Percentiles rank a stretch among this genome's conserved stretches.
phyloP scores from a whole-genome alignment of 2,888 invertebrate species.

The Scrobipalpa costella region DNA sequence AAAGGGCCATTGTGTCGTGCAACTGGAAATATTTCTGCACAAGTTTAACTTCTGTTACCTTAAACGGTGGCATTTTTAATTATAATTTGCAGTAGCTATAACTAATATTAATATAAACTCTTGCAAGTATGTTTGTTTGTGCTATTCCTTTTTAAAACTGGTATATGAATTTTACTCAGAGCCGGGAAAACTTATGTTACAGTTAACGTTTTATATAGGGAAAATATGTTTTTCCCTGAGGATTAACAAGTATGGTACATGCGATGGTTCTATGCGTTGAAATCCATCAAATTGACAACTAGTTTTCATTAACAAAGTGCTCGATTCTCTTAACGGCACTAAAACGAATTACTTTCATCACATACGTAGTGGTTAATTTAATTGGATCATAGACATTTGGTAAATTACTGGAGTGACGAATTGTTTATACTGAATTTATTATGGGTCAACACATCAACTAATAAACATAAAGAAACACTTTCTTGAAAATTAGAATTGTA shows the following conservation, averaged over 20 bases:
- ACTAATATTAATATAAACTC: background rate
- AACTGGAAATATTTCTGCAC: background rate
- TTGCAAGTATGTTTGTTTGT: background rate
- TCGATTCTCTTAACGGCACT: too few species aligned
- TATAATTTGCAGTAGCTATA: background rate
- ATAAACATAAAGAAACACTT: too few species aligned
- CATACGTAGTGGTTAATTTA: too few species aligned
- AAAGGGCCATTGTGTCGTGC: background rate
- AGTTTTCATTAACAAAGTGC: too few species aligned
- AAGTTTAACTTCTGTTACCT: background rate
- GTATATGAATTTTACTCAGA: background rate
- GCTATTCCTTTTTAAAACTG: background rate
- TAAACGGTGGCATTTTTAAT: background rate
- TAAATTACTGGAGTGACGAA: too few species aligned
- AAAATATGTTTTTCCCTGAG: too few species aligned
- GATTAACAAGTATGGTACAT: too few species aligned
- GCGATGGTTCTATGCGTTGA: background rate
- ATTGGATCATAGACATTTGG: too few species aligned
- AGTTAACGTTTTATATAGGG: background rate
- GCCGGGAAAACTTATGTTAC: background rate
- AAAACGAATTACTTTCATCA: too few species aligned
- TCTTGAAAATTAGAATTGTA: too few species aligned
- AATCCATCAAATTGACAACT: background rate
- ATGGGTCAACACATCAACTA: too few species aligned
- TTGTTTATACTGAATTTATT: too few species aligned